Percentiles rank a stretch among this genome's conserved stretches.
These are phyloP conservation scores for Emberiza fucata DNA, from an alignment of 2,113 vertebrate genomes.

Conservation along the genomic window DNA sequence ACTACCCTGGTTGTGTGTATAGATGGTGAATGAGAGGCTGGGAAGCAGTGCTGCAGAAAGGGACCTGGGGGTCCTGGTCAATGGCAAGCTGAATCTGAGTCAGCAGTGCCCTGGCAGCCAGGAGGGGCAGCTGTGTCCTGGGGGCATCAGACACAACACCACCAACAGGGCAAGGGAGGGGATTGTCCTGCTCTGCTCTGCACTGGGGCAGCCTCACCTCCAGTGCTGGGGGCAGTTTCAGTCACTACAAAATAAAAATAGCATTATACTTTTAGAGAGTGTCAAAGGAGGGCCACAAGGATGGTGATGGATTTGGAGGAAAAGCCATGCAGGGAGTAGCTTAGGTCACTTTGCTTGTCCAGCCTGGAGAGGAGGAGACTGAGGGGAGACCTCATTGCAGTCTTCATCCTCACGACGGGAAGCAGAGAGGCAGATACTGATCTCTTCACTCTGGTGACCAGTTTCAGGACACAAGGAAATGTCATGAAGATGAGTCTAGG, in stretches of 20 bases:
- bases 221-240: neutral
- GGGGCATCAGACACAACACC: neutral
- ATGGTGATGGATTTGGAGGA: neutral
- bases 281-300: neutral
- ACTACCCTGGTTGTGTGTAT: neutral
- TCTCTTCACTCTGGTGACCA: neutral
- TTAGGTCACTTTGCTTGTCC: neutral
- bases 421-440: neutral
- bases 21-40: neutral
- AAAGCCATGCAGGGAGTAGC: neutral
- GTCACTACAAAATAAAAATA: neutral
- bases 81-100: neutral
- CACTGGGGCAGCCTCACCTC: accelerated
- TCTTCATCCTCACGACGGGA: neutral
- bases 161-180: accelerated
- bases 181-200: neutral
- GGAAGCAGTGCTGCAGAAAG: accelerated
- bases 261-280: neutral
- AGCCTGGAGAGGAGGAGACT: neutral
- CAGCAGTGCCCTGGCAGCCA: neutral
- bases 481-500: neutral
- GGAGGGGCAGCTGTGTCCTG: accelerated
- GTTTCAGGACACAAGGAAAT: neutral
- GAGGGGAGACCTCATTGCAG: neutral
- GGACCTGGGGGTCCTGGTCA: accelerated